Conservation (phyloP, 2,888 invertebrate genomes). For the Athalia rosae region DNA sequence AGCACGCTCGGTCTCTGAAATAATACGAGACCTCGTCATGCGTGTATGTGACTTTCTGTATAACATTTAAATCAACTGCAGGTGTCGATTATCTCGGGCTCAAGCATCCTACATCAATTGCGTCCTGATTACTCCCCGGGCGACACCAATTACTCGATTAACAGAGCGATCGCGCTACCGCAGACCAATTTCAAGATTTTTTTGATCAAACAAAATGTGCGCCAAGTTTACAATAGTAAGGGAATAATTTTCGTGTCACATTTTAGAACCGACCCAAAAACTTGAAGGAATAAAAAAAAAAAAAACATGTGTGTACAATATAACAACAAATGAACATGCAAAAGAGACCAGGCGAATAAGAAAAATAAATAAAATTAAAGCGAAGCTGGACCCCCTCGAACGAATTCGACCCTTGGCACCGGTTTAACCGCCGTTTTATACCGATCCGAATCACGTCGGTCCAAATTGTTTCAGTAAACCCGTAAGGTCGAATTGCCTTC, state of each 20-base stretch:
- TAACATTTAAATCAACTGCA: neutral
- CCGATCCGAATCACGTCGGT: conserved; percentile 18
- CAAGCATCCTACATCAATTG: no score
- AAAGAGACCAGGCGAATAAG: no score
- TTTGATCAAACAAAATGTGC: neutral
- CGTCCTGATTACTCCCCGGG: no score
- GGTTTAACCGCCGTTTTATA: conserved; percentile 24
- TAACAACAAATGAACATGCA: no score
- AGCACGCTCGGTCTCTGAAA: conserved; percentile 71
- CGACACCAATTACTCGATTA: neutral
- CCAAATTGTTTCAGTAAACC: conserved; percentile 29
- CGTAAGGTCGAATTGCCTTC: conserved; percentile 23
- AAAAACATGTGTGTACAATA: no score
- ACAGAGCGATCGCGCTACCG: no score
- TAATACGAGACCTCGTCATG: neutral
- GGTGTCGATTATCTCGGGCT: no score
- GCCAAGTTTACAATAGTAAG: no score
- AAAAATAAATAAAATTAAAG: no score
- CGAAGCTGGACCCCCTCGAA: neutral
- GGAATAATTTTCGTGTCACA: no score
- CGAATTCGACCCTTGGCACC: neutral
- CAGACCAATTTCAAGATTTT: neutral
- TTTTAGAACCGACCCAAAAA: neutral
- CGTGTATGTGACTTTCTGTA: neutral
- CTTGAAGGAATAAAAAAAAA: neutral